phyloP scores from a whole-genome alignment of 37 sponge, comb jelly and placozoan species.

The Tethya wilhelma region DNA sequence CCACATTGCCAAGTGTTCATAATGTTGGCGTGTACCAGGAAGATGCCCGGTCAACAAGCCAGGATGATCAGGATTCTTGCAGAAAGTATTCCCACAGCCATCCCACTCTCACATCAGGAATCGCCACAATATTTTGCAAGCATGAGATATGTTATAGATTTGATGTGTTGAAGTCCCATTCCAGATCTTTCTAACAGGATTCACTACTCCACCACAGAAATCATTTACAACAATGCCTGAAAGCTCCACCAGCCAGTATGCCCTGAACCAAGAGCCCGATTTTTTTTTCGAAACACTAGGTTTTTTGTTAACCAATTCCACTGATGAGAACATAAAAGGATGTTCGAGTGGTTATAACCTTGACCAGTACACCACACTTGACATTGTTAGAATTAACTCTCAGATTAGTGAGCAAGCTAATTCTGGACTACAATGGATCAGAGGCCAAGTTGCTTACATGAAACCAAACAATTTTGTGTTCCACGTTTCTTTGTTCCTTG shows the following conservation, averaged over 20 bases:
- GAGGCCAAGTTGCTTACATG: no score
- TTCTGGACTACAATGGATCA: no score
- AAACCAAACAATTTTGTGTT: no score
- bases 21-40: neutral
- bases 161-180: constrained; percentile 45
- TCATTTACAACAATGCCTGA: constrained; percentile 42
- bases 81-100: constrained; percentile 11
- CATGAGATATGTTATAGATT: constrained; percentile 60
- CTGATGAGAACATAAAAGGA: constrained; percentile 21
- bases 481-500: no score
- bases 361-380: no score
- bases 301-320: constrained; percentile 24
- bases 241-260: no score
- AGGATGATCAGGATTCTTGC: constrained; percentile 4
- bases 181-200: constrained; percentile 13
- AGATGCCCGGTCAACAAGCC: neutral
- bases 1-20: neutral
- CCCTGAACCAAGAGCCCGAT: constrained; percentile 24
- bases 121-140: constrained; percentile 44
- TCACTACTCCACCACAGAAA: neutral
- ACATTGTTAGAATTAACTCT: neutral
- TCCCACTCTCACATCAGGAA: constrained; percentile 36
- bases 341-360: neutral
- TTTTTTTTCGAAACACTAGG: neutral
- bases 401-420: constrained; percentile 35